phyloP scores from a whole-genome alignment of 2,888 invertebrate species.

The Macaria notata region DNA sequence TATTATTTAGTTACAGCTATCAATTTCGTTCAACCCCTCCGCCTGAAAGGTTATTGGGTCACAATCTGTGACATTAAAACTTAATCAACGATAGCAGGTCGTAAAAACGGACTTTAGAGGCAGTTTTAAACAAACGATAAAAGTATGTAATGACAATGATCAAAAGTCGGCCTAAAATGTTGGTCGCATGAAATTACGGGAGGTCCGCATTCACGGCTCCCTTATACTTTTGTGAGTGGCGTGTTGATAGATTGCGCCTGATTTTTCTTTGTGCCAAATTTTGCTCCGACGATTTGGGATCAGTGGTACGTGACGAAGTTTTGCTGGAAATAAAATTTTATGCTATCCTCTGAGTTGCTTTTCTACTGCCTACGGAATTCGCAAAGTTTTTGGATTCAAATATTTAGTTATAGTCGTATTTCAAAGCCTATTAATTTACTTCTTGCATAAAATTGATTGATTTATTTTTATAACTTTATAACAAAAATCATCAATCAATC shows the following conservation, averaged over 20 bases:
- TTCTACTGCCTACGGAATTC: too few species aligned
- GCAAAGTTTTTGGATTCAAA: too few species aligned
- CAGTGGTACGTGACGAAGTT: conserved; percentile 15
- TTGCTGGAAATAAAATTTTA: conserved; percentile 11
- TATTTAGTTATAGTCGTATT: too few species aligned
- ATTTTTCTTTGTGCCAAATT: conserved; percentile 35
- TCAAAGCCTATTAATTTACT: too few species aligned
- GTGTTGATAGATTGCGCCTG: conserved; percentile 30
- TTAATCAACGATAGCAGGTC: conserved; percentile 13
- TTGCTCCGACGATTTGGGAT: conserved; percentile 28
- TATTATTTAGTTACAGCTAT: conserved; percentile 18
- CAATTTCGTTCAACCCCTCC: conserved; percentile 15
- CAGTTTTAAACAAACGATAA: conserved; percentile 8
- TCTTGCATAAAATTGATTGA: too few species aligned
- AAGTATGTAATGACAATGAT: conserved; percentile 16
- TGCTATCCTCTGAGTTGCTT: too few species aligned
- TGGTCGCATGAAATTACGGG: conserved; percentile 23
- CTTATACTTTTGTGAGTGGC: conserved; percentile 28
- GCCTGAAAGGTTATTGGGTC: conserved; percentile 4
- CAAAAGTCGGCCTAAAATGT: conserved; percentile 12
- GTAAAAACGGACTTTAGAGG: too few species aligned
- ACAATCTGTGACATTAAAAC: conserved; percentile 10
- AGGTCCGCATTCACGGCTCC: conserved; percentile 24
- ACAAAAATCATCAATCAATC: too few species aligned
- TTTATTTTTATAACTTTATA: too few species aligned